Conservation (phyloP, 2,888 invertebrate genomes). For the Onthophagus sagittarius region DNA sequence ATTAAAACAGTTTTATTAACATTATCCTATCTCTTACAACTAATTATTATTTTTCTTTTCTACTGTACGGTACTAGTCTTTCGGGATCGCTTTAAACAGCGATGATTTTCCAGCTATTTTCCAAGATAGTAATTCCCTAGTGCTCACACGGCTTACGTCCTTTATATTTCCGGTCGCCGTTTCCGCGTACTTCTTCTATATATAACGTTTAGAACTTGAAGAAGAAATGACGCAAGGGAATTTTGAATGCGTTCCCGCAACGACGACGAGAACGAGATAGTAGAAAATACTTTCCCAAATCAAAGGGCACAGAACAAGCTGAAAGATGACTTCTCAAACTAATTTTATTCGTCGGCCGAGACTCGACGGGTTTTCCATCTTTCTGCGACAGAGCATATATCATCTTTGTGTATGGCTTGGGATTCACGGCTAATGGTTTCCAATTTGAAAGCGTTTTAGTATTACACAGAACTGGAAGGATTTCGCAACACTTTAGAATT, state of each 20-base stretch:
- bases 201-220: too few relatives aligned
- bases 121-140: too few relatives aligned
- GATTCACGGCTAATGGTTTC: background rate
- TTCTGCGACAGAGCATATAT: background rate
- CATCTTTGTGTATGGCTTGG: background rate
- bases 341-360: background rate
- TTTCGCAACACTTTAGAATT: background rate
- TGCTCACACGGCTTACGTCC: too few relatives aligned
- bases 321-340: background rate
- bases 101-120: too few relatives aligned
- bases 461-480: background rate
- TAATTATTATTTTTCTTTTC: too few relatives aligned
- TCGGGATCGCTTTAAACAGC: too few relatives aligned
- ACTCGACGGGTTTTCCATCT: background rate
- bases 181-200: too few relatives aligned
- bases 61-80: too few relatives aligned
- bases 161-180: too few relatives aligned
- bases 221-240: background rate
- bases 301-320: background rate
- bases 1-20: too few relatives aligned
- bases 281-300: background rate
- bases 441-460: background rate
- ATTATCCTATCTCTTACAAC: too few relatives aligned
- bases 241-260: background rate
- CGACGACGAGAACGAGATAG: background rate